Evolutionary conservation across 2,797 vertebrate species (phyloP).

Genomic region (Cottoperca gobio): DNA sequence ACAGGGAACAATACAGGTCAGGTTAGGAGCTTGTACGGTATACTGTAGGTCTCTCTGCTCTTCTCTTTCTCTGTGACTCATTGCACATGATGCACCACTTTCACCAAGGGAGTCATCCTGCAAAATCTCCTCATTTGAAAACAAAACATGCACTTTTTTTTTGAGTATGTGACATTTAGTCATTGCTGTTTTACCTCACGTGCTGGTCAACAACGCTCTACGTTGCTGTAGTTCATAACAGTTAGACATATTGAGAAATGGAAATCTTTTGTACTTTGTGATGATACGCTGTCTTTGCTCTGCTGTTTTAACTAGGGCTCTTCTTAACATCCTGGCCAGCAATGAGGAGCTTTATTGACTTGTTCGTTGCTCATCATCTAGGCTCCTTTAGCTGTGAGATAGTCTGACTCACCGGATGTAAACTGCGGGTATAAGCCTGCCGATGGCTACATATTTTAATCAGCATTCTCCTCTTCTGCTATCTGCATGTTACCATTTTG

Average conservation of each 20-base stretch:
- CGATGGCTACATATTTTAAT: too few relatives aligned
- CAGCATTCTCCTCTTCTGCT: too few relatives aligned
- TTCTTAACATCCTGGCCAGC: conserved; percentile 3
- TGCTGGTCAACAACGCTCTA: neutral
- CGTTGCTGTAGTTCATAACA: neutral
- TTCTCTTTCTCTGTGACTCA: conserved; percentile 78
- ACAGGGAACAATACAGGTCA: conserved; percentile 48
- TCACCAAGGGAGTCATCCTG: conserved; percentile 81
- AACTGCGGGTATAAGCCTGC: too few relatives aligned
- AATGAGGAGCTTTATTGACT: conserved; percentile 4
- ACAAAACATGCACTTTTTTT: conserved; percentile 37
- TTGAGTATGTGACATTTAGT: conserved; percentile 33
- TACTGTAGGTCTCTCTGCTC: conserved; percentile 41
- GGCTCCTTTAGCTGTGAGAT: too few relatives aligned
- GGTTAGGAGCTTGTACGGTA: conserved; percentile 62
- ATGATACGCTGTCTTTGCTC: conserved; percentile 2
- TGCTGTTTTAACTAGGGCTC: conserved; percentile 8
- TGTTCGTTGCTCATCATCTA: conserved; percentile 14
- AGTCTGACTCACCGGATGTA: too few relatives aligned
- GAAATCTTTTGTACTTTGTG: conserved; percentile 14
- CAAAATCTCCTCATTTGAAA: conserved; percentile 70
- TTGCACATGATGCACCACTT: conserved; percentile 81
- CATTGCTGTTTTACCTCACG: neutral
- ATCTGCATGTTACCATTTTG: too few relatives aligned
- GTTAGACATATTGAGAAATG: neutral